Base-by-base conservation (phyloP, 2,797 vertebrate genomes). In the Telmatherina bonti region DNA sequence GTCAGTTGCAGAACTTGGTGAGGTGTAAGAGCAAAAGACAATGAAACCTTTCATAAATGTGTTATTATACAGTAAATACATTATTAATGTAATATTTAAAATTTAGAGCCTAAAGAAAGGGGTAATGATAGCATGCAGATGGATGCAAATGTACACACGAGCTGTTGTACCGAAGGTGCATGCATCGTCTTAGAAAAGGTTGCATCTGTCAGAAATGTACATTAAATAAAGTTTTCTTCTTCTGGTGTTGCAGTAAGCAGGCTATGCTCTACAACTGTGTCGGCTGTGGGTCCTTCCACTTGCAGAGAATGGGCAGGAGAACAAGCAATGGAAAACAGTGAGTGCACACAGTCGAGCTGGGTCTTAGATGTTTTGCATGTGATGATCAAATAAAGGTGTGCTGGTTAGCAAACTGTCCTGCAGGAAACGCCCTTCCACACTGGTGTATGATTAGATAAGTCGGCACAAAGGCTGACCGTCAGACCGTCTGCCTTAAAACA, bases 221-320 rank as follows among this genome's bases (percentile, higher is more conserved):
- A 26, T 51, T 29, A 38, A 64, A 30, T 15, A 54, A 10, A 31
- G 31, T 0, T 62, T 55, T 20, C 15, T 13, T 35, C 10, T 4
- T 45, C 0, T 8, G 20, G 20, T 1, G 26, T 73, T 72, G 9
- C 92, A 97, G 96, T 88, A 98, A 98, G 72, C 97, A 97, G 91
- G 96, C 95, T 0, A 85, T 99, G 85, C 86, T 97, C 38, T 99
- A 96, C 74, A 96, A 97, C 91, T 98, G 97, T 22, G 95, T 96
- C 9, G 97, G 97, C 59, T 99, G 97, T 0, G 96, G 97, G 0
- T 86, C 95, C 0, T 96, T 96, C 82, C 93, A 97, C 68, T 69
- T 97, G 0, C 97, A 99, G 89, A 94, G 92, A 33, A 94, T 98
- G 81, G 97, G 97, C 54, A 94, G 94, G 76, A 93, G 86, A 9